Conservation (phyloP, 2,797 vertebrate species). For the Prunella strophiata region DNA sequence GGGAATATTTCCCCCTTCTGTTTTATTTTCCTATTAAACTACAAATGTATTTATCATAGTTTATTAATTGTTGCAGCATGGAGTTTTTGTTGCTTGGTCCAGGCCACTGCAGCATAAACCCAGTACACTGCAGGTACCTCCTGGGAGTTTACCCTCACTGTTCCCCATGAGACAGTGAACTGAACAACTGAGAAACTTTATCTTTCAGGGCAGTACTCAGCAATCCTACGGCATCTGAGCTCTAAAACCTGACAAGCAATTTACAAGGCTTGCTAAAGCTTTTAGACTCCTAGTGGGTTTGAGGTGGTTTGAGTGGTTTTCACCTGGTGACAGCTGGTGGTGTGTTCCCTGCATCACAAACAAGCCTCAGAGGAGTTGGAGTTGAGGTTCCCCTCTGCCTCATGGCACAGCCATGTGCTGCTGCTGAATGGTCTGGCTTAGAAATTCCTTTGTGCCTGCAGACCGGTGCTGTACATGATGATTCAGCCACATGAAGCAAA, state of each 20-base stretch:
- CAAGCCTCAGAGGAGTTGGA: background rate
- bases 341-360: accelerated
- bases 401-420: background rate
- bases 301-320: background rate
- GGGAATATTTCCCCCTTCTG: background rate
- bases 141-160: background rate
- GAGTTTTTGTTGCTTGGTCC: background rate
- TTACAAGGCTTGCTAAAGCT: background rate
- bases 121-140: background rate
- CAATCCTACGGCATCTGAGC: background rate
- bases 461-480: background rate
- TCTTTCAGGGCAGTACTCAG: background rate
- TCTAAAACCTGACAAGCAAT: background rate
- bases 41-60: background rate
- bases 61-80: background rate
- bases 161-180: background rate
- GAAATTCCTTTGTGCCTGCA: background rate
- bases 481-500: background rate
- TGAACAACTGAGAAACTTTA: background rate
- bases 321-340: background rate
- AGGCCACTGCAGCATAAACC: background rate
- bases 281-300: background rate
- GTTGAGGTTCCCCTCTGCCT: background rate
- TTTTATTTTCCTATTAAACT: background rate
- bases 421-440: background rate